Conservation (phyloP, 2,888 invertebrate species). For the Furcula furcula region DNA sequence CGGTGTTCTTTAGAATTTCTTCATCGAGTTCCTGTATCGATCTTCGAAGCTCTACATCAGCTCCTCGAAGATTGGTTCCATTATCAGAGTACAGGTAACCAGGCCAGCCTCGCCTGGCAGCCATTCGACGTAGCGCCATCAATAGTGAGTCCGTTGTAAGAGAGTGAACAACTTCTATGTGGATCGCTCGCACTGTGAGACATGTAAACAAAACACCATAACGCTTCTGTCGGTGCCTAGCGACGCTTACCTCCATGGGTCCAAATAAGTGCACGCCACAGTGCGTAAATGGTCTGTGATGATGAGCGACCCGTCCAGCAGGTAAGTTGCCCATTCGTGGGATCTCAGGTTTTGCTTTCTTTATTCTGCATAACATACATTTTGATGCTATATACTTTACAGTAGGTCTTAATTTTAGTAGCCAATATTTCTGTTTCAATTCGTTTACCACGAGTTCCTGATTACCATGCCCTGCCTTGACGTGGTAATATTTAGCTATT, state of each 20-base stretch:
- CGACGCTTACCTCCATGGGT: slow-evolving; percentile 1
- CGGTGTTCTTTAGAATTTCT: background rate
- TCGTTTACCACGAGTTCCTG: slow-evolving; percentile 22
- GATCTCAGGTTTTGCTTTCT: background rate
- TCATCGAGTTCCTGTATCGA: background rate
- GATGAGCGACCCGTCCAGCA: background rate
- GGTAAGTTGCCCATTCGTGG: slow-evolving; percentile 9
- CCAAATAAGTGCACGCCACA: background rate
- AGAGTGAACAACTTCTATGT: slow-evolving; percentile 15
- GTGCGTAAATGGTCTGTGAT: background rate
- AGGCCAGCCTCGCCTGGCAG: too few relatives aligned
- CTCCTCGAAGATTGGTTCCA: background rate
- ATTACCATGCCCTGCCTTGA: slow-evolving; percentile 7
- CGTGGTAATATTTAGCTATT: slow-evolving; percentile 12
- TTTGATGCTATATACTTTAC: slow-evolving; percentile 6
- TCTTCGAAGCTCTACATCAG: background rate
- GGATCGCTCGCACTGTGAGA: slow-evolving; percentile 20
- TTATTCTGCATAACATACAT: slow-evolving; percentile 7
- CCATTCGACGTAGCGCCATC: slow-evolving; percentile 24
- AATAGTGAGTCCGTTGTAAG: slow-evolving; percentile 21
- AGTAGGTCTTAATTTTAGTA: slow-evolving; percentile 17
- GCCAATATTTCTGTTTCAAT: slow-evolving; percentile 22
- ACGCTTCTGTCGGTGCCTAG: slow-evolving; percentile 9
- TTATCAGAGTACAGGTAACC: too few relatives aligned
- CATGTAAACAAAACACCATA: slow-evolving; percentile 27